Evolutionary conservation across 2,888 invertebrate species (phyloP), one percentile per base, ranked within the genome.

Genomic region (Xylota sylvarum): DNA sequence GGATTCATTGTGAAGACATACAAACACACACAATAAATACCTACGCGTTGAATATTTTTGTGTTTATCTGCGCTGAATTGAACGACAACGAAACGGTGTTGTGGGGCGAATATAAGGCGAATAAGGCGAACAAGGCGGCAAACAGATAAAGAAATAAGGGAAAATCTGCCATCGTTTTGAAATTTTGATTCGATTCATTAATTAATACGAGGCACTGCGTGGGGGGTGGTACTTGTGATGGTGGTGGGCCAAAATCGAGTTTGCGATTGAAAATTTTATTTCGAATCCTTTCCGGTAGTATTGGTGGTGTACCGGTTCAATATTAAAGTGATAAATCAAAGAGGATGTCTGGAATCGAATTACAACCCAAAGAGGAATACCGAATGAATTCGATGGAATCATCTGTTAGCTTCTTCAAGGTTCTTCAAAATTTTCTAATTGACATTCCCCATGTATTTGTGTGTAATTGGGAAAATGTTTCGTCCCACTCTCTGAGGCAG

Each of bases 131-230:
- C n/a, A n/a, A n/a, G n/a, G 23, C 23, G 23, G 23, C 23, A 14
- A 40, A 60, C 35, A 50, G 82, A 82, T 74, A 81, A 86, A 78
- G 73, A 78, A 76, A 70, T 76, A 85, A 81, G 52, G 72, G 72
- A 73, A 85, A 86, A 86, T 73, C 86, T 86, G 86, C 78, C 82
- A 86, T 78, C 86, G 86, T 78, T 86, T 86, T 82, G 82, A 86
- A 86, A 87, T 83, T 87, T 83, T 87, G 83, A 87, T 87, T 87
- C 87, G 83, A 87, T 87, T 87, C 83, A 87, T 87, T 87, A 87
- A 87, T 87, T 87, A 87, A 87, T 83, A 83, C 83, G 82, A 79
- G 80, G 4, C 9, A 17, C 23, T 40, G 30, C 4, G 37, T 19
- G 7, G 14, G 48, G 52, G 32, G 19, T 23, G 10, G 52, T n/a